These are phyloP conservation scores for Astreopora myriophthalma DNA, from an alignment of 64 coral and sea anemone genomes.

Conservation along the genomic window DNA sequence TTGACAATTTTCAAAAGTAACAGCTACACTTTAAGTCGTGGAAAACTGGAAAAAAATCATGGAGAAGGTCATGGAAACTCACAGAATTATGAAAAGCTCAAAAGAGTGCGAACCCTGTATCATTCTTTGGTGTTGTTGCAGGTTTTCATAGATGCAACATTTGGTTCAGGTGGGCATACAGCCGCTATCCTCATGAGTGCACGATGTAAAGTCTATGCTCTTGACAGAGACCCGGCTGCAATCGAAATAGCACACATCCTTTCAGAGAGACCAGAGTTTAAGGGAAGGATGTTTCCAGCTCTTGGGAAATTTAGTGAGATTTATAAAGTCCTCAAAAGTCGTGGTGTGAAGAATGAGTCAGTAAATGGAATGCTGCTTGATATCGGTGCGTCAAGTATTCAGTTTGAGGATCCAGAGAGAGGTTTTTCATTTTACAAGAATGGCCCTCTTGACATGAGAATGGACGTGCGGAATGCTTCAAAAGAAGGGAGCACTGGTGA, in stretches of 20 bases:
- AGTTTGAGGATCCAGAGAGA: constrained; percentile 85
- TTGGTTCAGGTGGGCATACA: constrained; percentile 85
- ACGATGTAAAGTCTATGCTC: constrained; percentile 81
- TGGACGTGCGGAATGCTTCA: constrained; percentile 54
- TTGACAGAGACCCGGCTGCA: constrained; percentile 82
- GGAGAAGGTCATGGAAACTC: no score
- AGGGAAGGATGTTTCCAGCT: constrained; percentile 61
- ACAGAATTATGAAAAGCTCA: no score
- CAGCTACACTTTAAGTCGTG: no score
- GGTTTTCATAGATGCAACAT: constrained; percentile 95
- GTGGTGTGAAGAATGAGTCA: constrained; percentile 72
- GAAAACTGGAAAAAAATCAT: no score
- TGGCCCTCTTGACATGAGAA: constrained; percentile 91
- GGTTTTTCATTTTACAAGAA: constrained; percentile 90
- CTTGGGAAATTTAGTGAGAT: constrained; percentile 88
- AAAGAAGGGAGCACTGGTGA: neutral
- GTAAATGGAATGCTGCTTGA: constrained; percentile 86
- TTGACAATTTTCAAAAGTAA: no score
- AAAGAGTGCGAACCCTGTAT: no score
- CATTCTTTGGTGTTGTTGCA: neutral
- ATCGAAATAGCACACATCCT: constrained; percentile 85
- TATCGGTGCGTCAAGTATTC: constrained; percentile 82
- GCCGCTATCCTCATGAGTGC: constrained; percentile 82
- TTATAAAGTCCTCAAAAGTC: constrained; percentile 56
- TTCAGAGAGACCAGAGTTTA: constrained; percentile 80